phyloP scores from a whole-genome alignment of 2,888 invertebrate genomes.

The Mayetiola destructor region DNA sequence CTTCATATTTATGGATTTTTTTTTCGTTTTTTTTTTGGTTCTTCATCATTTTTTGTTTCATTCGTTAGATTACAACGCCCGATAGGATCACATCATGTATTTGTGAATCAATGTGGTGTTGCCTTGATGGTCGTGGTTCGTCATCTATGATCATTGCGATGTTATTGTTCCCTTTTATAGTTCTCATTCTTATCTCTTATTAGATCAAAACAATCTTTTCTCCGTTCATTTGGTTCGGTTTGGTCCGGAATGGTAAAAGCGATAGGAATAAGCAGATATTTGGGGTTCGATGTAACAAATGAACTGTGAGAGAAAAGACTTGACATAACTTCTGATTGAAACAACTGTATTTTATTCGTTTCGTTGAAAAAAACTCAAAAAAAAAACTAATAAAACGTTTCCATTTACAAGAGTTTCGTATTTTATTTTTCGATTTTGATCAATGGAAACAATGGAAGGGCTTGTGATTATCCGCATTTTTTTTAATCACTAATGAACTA shows the following conservation, averaged over 20 bases:
- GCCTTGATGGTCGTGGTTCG: background rate
- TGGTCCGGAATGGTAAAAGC: background rate
- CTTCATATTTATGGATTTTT: conserved; percentile 4
- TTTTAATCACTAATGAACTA: conserved; percentile 2
- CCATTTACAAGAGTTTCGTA: background rate
- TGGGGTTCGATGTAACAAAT: background rate
- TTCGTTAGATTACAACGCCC: conserved; percentile 13
- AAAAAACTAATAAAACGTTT: conserved; percentile 9
- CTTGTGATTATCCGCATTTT: too few species aligned
- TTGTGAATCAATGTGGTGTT: conserved; percentile 2
- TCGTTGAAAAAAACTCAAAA: background rate
- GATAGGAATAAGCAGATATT: background rate
- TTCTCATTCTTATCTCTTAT: background rate
- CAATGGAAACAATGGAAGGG: background rate
- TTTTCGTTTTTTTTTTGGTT: background rate
- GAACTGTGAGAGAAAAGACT: background rate
- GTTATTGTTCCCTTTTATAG: conserved; percentile 7
- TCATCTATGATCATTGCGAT: background rate
- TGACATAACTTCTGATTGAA: background rate
- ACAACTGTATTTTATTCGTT: background rate
- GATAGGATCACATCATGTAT: background rate
- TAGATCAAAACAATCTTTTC: background rate
- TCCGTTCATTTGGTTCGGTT: background rate
- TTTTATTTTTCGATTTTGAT: background rate
- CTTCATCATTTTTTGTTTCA: too few species aligned